A percentile compares a stretch with the other conserved stretches of the same genome.
Evolutionary conservation across 1,140 invertebrate genomes (phyloP).

Genomic region (Drosophila kurseongensis): DNA sequence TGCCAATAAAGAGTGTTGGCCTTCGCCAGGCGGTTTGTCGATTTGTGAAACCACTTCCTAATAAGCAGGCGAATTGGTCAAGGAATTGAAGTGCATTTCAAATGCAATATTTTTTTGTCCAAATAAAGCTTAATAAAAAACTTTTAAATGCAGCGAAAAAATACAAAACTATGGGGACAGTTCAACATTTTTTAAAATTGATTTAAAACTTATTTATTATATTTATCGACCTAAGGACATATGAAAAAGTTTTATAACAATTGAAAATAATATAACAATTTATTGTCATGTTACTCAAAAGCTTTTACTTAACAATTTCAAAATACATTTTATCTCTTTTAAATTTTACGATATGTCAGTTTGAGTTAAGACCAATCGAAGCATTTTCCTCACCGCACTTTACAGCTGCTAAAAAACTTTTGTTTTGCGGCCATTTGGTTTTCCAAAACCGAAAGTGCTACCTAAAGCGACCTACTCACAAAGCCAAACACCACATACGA

Average conservation of each 20-base stretch:
- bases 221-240: background rate
- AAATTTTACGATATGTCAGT: background rate
- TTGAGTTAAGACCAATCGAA: constrained; percentile 3
- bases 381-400: constrained; percentile 23
- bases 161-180: constrained; percentile 16
- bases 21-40: constrained; percentile 29
- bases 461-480: constrained; percentile 44
- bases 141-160: background rate
- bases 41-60: constrained; percentile 40
- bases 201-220: no score
- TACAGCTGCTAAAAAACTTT: constrained; percentile 33
- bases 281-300: no score
- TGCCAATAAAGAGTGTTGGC: constrained; percentile 14
- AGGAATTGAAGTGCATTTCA: constrained; percentile 52
- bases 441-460: constrained; percentile 54
- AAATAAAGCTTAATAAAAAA: constrained; percentile 46
- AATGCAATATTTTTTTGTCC: constrained; percentile 32
- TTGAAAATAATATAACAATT: no score
- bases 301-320: no score
- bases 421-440: constrained; percentile 12
- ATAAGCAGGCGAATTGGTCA: constrained; percentile 26
- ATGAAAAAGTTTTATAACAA: background rate
- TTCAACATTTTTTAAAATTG: background rate
- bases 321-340: background rate
- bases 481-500: constrained; percentile 20